Conservation (phyloP, 2,797 vertebrate genomes). For the Typhlichthys eigenmanni region DNA sequence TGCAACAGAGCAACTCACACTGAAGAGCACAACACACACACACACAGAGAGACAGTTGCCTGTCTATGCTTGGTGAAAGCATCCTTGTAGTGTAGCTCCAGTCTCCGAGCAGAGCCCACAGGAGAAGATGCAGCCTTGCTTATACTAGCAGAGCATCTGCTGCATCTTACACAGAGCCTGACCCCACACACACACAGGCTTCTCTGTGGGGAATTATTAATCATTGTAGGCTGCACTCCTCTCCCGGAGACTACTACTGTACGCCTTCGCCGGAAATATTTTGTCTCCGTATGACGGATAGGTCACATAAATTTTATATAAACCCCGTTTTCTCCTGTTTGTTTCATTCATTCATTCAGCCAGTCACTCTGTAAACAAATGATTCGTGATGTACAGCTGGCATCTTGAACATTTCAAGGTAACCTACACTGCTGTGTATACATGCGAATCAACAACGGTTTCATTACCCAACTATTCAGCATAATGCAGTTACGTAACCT, state of each 20-base stretch:
- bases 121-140: constrained; percentile 54
- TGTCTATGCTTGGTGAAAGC: constrained; percentile 39
- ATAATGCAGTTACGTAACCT: no score
- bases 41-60: background rate
- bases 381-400: background rate
- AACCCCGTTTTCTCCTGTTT: background rate
- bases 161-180: constrained; percentile 51
- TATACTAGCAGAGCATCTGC: constrained; percentile 62
- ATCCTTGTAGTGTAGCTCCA: constrained; percentile 54
- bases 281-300: background rate
- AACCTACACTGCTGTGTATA: no score
- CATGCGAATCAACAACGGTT: no score
- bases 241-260: no score
- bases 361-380: background rate
- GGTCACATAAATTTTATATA: background rate
- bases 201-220: constrained; percentile 47
- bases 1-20: no score
- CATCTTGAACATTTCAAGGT: background rate
- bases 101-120: constrained; percentile 62
- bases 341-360: background rate
- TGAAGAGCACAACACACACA: no score
- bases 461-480: no score
- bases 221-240: constrained; percentile 12
- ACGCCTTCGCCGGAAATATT: background rate
- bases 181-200: constrained; percentile 44